phyloP scores from a whole-genome alignment of 2,797 vertebrate genomes.

The Discoglossus pictus region DNA sequence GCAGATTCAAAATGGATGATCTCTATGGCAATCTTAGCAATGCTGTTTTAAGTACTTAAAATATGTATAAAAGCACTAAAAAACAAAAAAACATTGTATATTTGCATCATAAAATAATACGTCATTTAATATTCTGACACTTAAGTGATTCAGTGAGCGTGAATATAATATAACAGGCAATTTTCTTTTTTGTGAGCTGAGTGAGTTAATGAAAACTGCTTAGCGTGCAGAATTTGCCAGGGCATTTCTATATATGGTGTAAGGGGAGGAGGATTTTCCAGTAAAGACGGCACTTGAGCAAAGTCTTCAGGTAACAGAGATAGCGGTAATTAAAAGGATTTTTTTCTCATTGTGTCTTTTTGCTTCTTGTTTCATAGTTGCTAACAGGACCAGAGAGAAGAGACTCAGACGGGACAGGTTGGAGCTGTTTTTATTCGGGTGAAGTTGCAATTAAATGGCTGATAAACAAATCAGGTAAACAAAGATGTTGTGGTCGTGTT shows the following conservation, averaged over 20 bases:
- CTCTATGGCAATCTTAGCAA: too few relatives aligned
- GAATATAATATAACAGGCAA: too few relatives aligned
- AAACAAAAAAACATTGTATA: too few relatives aligned
- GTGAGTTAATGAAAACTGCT: conserved; percentile 20
- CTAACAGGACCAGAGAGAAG: neutral
- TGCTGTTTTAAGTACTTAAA: too few relatives aligned
- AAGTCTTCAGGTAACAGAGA: conserved; percentile 37
- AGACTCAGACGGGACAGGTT: conserved; percentile 2
- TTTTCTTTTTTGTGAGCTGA: neutral
- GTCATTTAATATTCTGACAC: too few relatives aligned
- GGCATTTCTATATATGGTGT: conserved; percentile 4
- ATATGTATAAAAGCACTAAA: too few relatives aligned
- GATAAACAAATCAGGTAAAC: conserved; percentile 73
- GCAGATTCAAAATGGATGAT: too few relatives aligned
- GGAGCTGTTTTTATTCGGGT: conserved; percentile 55
- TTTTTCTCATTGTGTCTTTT: neutral
- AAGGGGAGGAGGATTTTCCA: conserved; percentile 10
- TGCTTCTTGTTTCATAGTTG: conserved; percentile 20
- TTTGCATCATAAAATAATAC: too few relatives aligned
- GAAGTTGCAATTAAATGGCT: conserved; percentile 71
- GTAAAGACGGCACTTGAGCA: conserved; percentile 8
- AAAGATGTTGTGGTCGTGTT: neutral
- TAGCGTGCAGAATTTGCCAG: neutral
- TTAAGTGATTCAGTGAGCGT: too few relatives aligned
- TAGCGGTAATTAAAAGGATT: conserved; percentile 8